Percentiles rank a stretch among this genome's conserved stretches.
Conservation (phyloP, 2,888 invertebrate genomes). For the Ametastegia equiseti region DNA sequence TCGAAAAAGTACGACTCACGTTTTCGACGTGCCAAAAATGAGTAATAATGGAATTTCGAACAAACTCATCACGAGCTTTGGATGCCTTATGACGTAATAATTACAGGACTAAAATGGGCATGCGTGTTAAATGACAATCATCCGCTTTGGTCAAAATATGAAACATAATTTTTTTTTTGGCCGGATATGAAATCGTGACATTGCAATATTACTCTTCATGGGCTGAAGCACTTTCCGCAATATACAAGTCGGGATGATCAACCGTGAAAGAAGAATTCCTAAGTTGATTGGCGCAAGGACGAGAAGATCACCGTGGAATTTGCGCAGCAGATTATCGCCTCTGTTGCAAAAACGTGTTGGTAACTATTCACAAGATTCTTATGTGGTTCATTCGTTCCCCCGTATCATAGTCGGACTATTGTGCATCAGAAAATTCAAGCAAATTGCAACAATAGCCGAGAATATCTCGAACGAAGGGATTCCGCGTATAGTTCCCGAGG, state of each 20-base stretch:
- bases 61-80: background rate
- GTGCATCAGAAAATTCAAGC: no score
- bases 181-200: slow-evolving; percentile 19
- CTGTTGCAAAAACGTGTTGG: background rate
- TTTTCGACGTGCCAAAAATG: no score
- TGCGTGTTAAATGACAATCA: background rate
- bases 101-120: background rate
- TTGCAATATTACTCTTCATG: background rate
- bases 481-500: no score
- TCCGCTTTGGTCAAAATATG: background rate
- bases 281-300: slow-evolving; percentile 10
- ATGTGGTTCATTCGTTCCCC: background rate
- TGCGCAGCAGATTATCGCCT: background rate
- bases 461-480: no score
- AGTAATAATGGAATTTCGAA: background rate
- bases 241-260: slow-evolving; percentile 28
- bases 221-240: background rate
- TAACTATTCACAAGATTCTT: no score
- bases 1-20: no score
- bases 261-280: slow-evolving; percentile 23
- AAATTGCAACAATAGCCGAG: no score
- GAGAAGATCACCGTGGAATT: background rate
- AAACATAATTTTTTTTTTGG: background rate
- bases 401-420: no score
- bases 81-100: background rate